Conservation (phyloP, 2,113 vertebrate species). For the Sphyrna mokarran region DNA sequence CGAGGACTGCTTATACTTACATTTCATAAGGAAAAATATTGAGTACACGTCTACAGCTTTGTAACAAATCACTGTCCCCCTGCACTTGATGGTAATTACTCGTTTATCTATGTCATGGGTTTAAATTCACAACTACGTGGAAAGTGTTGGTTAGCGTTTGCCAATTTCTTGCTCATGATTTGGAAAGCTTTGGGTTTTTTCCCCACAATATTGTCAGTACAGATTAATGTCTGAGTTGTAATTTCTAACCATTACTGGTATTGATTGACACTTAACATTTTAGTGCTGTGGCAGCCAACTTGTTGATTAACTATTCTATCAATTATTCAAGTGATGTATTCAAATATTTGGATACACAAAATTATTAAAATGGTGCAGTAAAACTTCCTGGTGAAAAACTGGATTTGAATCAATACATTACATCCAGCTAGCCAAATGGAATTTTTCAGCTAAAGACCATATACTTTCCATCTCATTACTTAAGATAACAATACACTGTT, state of each 20-base stretch:
- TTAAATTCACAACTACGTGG: not conserved
- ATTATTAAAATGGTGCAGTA: not conserved
- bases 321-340: not conserved
- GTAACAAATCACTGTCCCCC: not conserved
- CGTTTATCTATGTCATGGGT: not conserved
- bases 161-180: not conserved
- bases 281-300: not conserved
- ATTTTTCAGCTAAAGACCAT: not conserved
- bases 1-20: too few relatives aligned
- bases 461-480: not conserved
- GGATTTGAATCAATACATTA: not conserved
- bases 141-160: not conserved
- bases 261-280: constrained; percentile 20
- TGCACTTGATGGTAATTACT: not conserved
- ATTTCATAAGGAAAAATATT: not conserved
- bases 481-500: not conserved
- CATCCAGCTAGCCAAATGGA: not conserved
- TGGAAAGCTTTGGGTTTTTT: not conserved
- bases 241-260: not conserved
- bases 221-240: not conserved
- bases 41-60: not conserved
- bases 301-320: constrained; percentile 23
- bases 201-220: not conserved
- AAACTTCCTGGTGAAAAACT: not conserved
- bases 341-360: constrained; percentile 21